Evolutionary conservation across 1,140 invertebrate genomes (phyloP).

Genomic region (Bradysia coprophila): DNA sequence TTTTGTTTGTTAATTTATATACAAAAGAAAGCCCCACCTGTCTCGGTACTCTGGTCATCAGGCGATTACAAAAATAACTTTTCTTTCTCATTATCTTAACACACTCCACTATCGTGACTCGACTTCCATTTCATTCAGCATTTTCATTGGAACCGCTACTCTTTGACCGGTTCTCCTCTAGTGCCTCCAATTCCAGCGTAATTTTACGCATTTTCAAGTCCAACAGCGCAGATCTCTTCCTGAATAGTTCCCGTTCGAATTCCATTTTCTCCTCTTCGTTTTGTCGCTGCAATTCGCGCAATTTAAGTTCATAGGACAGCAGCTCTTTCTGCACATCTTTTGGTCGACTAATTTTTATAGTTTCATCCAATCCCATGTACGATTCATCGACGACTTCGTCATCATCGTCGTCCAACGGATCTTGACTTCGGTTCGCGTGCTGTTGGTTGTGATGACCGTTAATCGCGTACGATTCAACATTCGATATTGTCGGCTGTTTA

Average conservation of each 20-base stretch:
- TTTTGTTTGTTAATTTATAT: no score
- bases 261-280: conserved; percentile 1
- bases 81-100: no score
- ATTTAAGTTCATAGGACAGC: not conserved
- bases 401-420: not conserved
- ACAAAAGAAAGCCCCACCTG: no score
- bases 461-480: not conserved
- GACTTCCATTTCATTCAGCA: no score
- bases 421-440: no score
- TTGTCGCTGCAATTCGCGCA: not conserved
- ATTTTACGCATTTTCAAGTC: not conserved
- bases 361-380: not conserved
- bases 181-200: not conserved
- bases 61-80: no score
- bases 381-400: not conserved
- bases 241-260: not conserved
- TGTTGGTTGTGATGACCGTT: no score
- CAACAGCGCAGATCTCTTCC: not conserved
- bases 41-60: no score
- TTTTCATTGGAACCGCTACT: no score
- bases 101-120: no score
- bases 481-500: not conserved
- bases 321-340: not conserved
- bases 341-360: not conserved
- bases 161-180: no score